Percentiles rank a stretch among this genome's conserved stretches.
Evolutionary conservation across 1,140 invertebrate species (phyloP).

Genomic region (Drosophila asahinai): DNA sequence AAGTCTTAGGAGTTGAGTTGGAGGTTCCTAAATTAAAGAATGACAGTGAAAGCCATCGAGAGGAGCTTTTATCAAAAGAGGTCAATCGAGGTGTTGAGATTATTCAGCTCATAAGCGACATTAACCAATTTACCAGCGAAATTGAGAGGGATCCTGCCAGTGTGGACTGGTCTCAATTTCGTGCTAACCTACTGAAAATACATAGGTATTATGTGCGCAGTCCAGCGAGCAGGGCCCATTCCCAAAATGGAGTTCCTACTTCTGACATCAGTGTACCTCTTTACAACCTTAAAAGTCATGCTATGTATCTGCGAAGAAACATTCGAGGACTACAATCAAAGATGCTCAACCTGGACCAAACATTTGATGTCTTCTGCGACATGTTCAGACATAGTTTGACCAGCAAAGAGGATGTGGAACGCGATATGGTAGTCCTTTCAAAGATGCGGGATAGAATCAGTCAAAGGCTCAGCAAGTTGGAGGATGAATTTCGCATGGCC

Average conservation of each 20-base stretch:
- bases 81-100: neutral
- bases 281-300: neutral
- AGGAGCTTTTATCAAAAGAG: neutral
- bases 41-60: neutral
- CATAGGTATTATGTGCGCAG: constrained; percentile 30
- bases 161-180: constrained; percentile 47
- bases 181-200: constrained; percentile 43
- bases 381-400: constrained; percentile 15
- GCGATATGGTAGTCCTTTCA: constrained; percentile 31
- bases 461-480: constrained; percentile 34
- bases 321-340: constrained; percentile 23
- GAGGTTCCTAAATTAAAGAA: neutral
- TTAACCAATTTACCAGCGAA: constrained; percentile 32
- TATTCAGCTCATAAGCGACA: constrained; percentile 25
- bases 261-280: neutral
- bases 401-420: constrained; percentile 26
- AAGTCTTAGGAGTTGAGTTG: neutral
- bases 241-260: neutral
- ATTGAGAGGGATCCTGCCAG: constrained; percentile 22
- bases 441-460: constrained; percentile 38
- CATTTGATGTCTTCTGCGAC: constrained; percentile 23
- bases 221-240: neutral
- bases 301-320: neutral
- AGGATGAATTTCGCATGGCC: constrained; percentile 26
- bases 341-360: constrained; percentile 20